Evolutionary conservation across 1,140 invertebrate species (phyloP).

Genomic region (Planococcus citri): DNA sequence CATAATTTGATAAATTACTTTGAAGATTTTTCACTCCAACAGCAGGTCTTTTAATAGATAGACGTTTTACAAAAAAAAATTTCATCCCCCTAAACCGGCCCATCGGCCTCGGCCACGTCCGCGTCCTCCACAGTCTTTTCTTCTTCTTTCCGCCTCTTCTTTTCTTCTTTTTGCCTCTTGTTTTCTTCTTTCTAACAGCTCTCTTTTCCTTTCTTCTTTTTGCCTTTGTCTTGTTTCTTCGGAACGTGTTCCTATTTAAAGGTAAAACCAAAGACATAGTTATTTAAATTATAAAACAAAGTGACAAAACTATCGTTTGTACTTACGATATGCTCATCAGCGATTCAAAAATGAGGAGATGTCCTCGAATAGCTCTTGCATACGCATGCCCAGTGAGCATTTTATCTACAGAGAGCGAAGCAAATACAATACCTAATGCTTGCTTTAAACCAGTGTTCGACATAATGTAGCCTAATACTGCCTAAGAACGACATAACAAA

Average conservation of each 20-base stretch:
- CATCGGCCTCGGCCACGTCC: too few species aligned
- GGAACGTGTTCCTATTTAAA: too few species aligned
- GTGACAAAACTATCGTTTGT: too few species aligned
- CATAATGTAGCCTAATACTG: conserved; percentile 27
- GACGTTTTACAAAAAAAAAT: conserved; percentile 30
- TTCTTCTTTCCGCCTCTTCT: too few species aligned
- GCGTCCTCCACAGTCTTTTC: too few species aligned
- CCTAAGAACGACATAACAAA: conserved; percentile 31
- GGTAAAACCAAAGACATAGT: too few species aligned
- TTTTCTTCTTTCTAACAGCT: too few species aligned
- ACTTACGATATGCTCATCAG: conserved; percentile 24
- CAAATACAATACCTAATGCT: conserved; percentile 30
- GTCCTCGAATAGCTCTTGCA: conserved; percentile 32
- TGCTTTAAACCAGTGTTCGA: conserved; percentile 27
- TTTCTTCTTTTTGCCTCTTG: too few species aligned
- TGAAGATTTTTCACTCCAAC: not conserved
- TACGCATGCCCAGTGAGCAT: conserved; percentile 33
- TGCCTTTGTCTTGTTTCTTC: too few species aligned
- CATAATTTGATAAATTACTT: not conserved
- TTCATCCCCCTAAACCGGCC: too few species aligned
- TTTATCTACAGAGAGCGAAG: conserved; percentile 32
- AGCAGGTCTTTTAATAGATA: conserved; percentile 27
- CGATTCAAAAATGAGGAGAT: conserved; percentile 31
- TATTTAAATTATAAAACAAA: conserved; percentile 28
- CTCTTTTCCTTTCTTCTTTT: too few species aligned